Conservation (phyloP, 2,888 invertebrate species). For the Argyresthia goedartella region DNA sequence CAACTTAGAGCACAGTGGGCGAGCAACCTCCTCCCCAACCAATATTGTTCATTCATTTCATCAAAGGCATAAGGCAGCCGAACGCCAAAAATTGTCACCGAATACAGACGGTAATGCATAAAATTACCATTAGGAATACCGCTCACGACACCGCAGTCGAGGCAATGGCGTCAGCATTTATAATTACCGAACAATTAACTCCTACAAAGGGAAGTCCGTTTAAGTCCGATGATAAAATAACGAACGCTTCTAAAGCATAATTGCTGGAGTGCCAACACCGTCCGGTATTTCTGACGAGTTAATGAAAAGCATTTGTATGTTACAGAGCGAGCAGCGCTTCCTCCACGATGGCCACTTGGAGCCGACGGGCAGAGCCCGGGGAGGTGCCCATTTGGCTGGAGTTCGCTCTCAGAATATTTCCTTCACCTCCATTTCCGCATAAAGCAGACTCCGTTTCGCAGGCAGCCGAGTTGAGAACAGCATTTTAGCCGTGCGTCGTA, state of each 20-base stretch:
- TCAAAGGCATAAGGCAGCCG: not conserved
- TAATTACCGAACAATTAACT: constrained; percentile 1
- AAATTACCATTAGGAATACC: too few species aligned
- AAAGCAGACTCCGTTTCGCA: constrained; percentile 53
- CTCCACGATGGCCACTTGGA: constrained; percentile 51
- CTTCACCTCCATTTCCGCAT: constrained; percentile 52
- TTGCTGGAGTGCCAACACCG: constrained; percentile 28
- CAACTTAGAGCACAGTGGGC: too few species aligned
- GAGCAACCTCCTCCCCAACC: not conserved
- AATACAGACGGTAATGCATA: too few species aligned
- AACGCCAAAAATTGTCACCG: not conserved
- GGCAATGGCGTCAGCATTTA: not conserved
- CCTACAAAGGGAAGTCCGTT: not conserved
- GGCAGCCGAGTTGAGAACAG: constrained; percentile 45
- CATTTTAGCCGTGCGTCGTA: constrained; percentile 59
- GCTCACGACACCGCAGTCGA: too few species aligned
- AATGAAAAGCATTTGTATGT: constrained; percentile 69
- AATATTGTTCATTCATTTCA: not conserved
- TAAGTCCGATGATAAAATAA: constrained; percentile 1
- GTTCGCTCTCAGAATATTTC: constrained; percentile 33
- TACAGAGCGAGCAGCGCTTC: constrained; percentile 60
- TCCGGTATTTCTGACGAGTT: constrained; percentile 48
- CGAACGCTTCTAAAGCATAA: not conserved
- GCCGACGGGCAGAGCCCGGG: constrained; percentile 46
- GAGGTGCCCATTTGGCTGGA: constrained; percentile 60